Percentiles rank a stretch among this genome's conserved stretches.
These are phyloP conservation scores for Sinonovacula constricta DNA, from an alignment of 1,140 invertebrate species.

Conservation along the genomic window DNA sequence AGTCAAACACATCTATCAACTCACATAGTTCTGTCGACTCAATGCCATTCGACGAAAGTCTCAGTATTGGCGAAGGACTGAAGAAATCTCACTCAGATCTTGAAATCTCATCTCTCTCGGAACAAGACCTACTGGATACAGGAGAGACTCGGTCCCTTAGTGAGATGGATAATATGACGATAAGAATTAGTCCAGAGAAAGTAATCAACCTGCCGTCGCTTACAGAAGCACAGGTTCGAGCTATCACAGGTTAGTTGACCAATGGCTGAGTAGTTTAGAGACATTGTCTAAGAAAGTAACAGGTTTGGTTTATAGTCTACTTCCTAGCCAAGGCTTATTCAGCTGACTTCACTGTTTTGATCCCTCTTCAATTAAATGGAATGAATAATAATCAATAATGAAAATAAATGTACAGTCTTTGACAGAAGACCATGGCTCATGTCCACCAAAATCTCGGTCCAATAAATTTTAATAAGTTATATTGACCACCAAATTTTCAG, in stretches of 20 bases:
- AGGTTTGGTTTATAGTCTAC: too few species aligned
- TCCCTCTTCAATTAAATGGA: too few species aligned
- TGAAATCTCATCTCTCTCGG: conserved; percentile 51
- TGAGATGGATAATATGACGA: conserved; percentile 60
- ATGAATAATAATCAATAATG: too few species aligned
- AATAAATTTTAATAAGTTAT: too few species aligned
- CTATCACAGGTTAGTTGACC: conserved; percentile 74
- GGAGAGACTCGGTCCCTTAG: conserved; percentile 62
- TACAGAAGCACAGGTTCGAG: conserved; percentile 77
- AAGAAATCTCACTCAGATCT: conserved; percentile 62
- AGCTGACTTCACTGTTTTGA: too few species aligned
- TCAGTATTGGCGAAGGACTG: conserved; percentile 29
- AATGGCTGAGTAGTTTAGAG: too few species aligned
- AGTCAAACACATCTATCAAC: conserved; percentile 58
- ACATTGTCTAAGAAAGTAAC: too few species aligned
- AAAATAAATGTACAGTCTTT: too few species aligned
- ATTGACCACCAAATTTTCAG: too few species aligned
- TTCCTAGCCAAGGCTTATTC: too few species aligned
- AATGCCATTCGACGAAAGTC: conserved; percentile 52
- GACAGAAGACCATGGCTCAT: too few species aligned
- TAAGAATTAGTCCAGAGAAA: conserved; percentile 74
- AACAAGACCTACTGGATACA: conserved; percentile 60
- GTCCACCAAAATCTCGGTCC: too few species aligned
- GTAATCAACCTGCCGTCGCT: conserved; percentile 74
- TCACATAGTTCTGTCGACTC: conserved; percentile 57